Conservation (phyloP, 2,113 vertebrate genomes). For the Kryptolebias marmoratus region DNA sequence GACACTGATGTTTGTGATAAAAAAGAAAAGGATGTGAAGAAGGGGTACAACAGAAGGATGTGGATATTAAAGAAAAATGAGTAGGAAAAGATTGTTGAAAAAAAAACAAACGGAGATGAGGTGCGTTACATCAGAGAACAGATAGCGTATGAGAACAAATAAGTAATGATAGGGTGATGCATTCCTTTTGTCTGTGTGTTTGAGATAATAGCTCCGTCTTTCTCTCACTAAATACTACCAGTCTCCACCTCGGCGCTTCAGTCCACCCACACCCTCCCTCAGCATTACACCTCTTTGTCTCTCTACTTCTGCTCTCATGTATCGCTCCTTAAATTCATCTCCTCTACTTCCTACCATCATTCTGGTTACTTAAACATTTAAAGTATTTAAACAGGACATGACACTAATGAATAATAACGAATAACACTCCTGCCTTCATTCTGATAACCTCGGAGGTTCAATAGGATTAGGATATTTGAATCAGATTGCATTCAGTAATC, state of each 20-base stretch:
- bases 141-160: slow-evolving; percentile 47
- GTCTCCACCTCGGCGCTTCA: slow-evolving; percentile 42
- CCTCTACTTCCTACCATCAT: neutral
- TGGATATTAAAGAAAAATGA: slow-evolving; percentile 3
- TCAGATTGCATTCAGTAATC: slow-evolving; percentile 52
- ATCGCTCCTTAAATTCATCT: slow-evolving; percentile 18
- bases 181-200: slow-evolving; percentile 57
- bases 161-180: slow-evolving; percentile 63
- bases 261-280: slow-evolving; percentile 56
- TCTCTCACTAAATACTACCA: slow-evolving; percentile 53
- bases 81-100: neutral
- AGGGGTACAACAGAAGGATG: slow-evolving; percentile 14
- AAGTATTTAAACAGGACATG: neutral
- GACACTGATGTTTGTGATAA: slow-evolving; percentile 19
- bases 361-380: neutral
- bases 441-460: slow-evolving; percentile 26
- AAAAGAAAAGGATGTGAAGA: slow-evolving; percentile 7
- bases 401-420: neutral
- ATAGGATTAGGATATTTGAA: slow-evolving; percentile 15
- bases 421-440: no score
- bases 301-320: slow-evolving; percentile 30
- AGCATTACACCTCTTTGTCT: slow-evolving; percentile 42
- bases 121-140: slow-evolving; percentile 26
- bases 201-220: slow-evolving; percentile 62
- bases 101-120: slow-evolving; percentile 19